Evolutionary conservation across 1,140 invertebrate genomes (phyloP).

Genomic region (Heliconius hewitsoni): DNA sequence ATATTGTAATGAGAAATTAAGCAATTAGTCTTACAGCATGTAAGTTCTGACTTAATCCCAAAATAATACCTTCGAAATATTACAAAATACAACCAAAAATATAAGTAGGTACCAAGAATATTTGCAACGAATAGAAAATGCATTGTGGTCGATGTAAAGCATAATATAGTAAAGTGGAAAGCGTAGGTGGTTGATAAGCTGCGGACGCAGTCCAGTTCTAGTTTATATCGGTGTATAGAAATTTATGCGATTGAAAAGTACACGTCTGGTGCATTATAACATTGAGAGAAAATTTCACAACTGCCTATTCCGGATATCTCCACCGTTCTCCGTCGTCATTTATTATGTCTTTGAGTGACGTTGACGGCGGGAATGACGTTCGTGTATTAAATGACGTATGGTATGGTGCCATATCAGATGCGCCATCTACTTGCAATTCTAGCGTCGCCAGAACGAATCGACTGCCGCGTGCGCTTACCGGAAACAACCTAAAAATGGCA

Average conservation of each 20-base stretch:
- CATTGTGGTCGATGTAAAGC: slow-evolving; percentile 20
- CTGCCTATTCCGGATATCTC: slow-evolving; percentile 31
- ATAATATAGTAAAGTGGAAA: slow-evolving; percentile 51
- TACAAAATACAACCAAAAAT: not conserved
- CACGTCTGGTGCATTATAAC: slow-evolving; percentile 54
- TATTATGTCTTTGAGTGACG: slow-evolving; percentile 13
- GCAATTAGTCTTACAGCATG: not conserved
- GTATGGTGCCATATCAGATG: slow-evolving; percentile 49
- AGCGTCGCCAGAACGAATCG: slow-evolving; percentile 65
- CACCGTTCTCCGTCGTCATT: slow-evolving; percentile 19
- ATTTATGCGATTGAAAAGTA: slow-evolving; percentile 59
- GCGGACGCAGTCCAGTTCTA: slow-evolving; percentile 59
- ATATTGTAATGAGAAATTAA: not conserved
- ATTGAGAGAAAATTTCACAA: slow-evolving; percentile 43
- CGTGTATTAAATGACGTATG: slow-evolving; percentile 56
- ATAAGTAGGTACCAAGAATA: not conserved
- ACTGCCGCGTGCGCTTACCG: slow-evolving; percentile 57
- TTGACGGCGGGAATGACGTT: not conserved
- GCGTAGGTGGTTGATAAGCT: slow-evolving; percentile 70
- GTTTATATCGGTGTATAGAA: slow-evolving; percentile 60
- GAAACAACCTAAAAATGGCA: slow-evolving; percentile 69
- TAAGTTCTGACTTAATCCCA: too few species aligned
- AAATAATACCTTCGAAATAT: not conserved
- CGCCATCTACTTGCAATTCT: slow-evolving; percentile 58
- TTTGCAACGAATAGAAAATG: slow-evolving; percentile 12